Conservation (phyloP, 1,140 invertebrate genomes). For the Aphidius ervi region DNA sequence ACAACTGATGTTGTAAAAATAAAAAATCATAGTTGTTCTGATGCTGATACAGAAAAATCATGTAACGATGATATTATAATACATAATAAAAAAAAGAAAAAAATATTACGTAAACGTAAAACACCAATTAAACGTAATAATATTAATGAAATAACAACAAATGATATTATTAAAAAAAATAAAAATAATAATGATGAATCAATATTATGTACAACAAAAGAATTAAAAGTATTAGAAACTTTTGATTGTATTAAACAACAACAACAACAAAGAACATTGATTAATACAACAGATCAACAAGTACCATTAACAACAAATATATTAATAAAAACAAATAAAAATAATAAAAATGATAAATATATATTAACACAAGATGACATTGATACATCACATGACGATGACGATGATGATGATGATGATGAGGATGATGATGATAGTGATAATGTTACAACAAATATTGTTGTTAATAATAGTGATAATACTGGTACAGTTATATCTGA, state of each 20-base stretch:
- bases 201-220: slow-evolving; percentile 3
- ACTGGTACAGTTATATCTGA: slow-evolving; percentile 52
- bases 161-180: slow-evolving; percentile 2
- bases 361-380: slow-evolving; percentile 28
- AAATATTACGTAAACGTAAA: slow-evolving; percentile 48
- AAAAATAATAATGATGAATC: slow-evolving; percentile 7
- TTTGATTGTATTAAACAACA: slow-evolving; percentile 44
- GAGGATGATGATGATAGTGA: slow-evolving; percentile 43
- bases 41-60: slow-evolving; percentile 53
- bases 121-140: slow-evolving; percentile 38
- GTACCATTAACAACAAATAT: slow-evolving; percentile 32
- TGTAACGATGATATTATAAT: slow-evolving; percentile 48
- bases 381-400: slow-evolving; percentile 36
- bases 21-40: slow-evolving; percentile 39
- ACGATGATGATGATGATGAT: no score
- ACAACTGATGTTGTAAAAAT: slow-evolving; percentile 33
- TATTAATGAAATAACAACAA: not conserved
- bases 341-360: slow-evolving; percentile 28
- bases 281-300: slow-evolving; percentile 41
- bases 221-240: slow-evolving; percentile 29
- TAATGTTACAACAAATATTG: slow-evolving; percentile 28
- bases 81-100: slow-evolving; percentile 47
- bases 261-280: slow-evolving; percentile 34
- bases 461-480: slow-evolving; percentile 37
- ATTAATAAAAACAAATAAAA: slow-evolving; percentile 34